Conservation (phyloP, 1,140 invertebrate species). For the Drosophila jambulina region DNA sequence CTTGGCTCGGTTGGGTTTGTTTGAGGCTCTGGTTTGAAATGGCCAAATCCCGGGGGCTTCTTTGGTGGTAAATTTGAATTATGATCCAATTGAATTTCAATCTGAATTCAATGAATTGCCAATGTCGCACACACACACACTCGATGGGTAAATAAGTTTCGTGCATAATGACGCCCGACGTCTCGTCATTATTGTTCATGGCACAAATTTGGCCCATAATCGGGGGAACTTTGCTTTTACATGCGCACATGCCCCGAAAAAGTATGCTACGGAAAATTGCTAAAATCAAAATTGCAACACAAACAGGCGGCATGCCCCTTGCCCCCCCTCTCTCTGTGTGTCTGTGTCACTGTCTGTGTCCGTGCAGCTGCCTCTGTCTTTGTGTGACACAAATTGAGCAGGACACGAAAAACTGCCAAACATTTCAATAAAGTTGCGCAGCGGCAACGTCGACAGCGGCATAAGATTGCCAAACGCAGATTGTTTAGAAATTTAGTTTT, state of each 20-base stretch:
- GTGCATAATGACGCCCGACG: slow-evolving; percentile 18
- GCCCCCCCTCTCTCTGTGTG: no score
- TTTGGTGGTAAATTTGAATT: slow-evolving; percentile 61
- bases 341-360: not conserved
- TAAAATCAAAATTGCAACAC: slow-evolving; percentile 80
- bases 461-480: slow-evolving; percentile 80
- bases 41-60: slow-evolving; percentile 27
- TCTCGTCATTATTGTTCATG: slow-evolving; percentile 41
- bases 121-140: slow-evolving; percentile 24
- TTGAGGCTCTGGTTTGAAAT: slow-evolving; percentile 15
- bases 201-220: slow-evolving; percentile 60
- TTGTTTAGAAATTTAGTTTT: slow-evolving; percentile 83
- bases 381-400: slow-evolving; percentile 78
- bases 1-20: not conserved
- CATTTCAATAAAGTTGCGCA: slow-evolving; percentile 82
- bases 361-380: slow-evolving; percentile 17
- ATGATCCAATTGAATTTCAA: slow-evolving; percentile 81
- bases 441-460: slow-evolving; percentile 41
- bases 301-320: slow-evolving; percentile 4
- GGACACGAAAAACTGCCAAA: slow-evolving; percentile 81
- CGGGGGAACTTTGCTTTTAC: slow-evolving; percentile 66
- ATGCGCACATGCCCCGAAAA: slow-evolving; percentile 67
- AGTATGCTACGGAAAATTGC: slow-evolving; percentile 75
- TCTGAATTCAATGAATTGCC: slow-evolving; percentile 74
- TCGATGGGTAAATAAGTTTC: slow-evolving; percentile 11